A percentile compares a stretch with the other conserved stretches of the same genome.
Evolutionary conservation across 2,888 invertebrate species (phyloP).

Genomic region (Stenodera caucasica): DNA sequence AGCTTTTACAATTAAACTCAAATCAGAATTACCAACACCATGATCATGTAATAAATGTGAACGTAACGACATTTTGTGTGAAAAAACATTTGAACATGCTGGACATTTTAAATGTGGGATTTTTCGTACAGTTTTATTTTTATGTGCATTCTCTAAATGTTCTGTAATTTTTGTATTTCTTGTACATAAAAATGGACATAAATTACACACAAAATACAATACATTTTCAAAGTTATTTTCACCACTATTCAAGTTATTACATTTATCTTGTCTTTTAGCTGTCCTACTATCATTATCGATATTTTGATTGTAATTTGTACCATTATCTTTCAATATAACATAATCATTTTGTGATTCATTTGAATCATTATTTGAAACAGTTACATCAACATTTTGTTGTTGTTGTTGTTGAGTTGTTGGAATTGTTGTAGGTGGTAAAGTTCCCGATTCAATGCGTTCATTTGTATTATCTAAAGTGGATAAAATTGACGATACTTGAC

Average conservation of each 20-base stretch:
- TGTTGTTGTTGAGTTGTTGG: not conserved
- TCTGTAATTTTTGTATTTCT: constrained; percentile 50
- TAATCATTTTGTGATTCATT: constrained; percentile 44
- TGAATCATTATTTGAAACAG: constrained; percentile 41
- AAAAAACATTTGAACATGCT: constrained; percentile 68
- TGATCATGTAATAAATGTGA: constrained; percentile 70
- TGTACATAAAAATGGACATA: constrained; percentile 53
- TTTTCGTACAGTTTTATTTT: constrained; percentile 60
- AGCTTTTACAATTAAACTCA: constrained; percentile 62
- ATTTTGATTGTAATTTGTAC: constrained; percentile 26
- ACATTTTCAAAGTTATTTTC: constrained; percentile 46
- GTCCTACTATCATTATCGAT: constrained; percentile 19
- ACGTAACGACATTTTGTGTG: constrained; percentile 64
- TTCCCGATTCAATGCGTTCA: constrained; percentile 26
- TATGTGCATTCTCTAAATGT: constrained; percentile 53
- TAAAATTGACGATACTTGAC: constrained; percentile 50
- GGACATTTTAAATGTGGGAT: constrained; percentile 65
- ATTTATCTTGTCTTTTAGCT: constrained; percentile 24
- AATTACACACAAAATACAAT: constrained; percentile 52
- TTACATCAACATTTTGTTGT: constrained; percentile 43
- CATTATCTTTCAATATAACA: constrained; percentile 43
- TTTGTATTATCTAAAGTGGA: constrained; percentile 44
- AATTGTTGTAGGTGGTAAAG: constrained; percentile 15
- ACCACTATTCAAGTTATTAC: constrained; percentile 25
- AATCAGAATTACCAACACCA: constrained; percentile 65